Conservation (phyloP, 2,888 invertebrate species). For the Plebejus argus region DNA sequence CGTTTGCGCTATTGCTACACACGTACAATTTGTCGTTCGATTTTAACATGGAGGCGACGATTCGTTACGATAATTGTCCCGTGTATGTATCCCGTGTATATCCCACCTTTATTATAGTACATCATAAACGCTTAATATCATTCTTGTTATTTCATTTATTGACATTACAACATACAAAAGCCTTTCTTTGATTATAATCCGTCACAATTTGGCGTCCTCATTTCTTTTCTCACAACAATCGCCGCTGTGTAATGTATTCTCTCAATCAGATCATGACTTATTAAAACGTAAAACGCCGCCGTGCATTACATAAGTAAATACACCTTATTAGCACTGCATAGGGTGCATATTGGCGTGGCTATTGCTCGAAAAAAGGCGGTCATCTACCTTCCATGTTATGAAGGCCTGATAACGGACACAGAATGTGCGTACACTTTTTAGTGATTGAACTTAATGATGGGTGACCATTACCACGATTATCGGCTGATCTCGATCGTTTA, state of each 20-base stretch:
- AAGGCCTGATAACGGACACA: conserved; percentile 60
- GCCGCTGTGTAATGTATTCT: conserved; percentile 35
- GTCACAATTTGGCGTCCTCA: conserved; percentile 2
- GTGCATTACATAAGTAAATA: conserved; percentile 17
- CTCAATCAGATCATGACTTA: conserved; percentile 41
- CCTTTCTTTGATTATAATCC: not conserved
- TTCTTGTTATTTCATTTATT: not conserved
- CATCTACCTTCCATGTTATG: conserved; percentile 62
- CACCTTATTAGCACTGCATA: conserved; percentile 37
- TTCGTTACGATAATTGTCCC: too few species aligned
- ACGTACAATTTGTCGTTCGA: too few species aligned
- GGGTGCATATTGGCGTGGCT: conserved; percentile 39
- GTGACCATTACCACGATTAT: not conserved
- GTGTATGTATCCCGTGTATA: too few species aligned
- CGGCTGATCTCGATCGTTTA: not conserved
- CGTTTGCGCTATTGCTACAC: too few species aligned
- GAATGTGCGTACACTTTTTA: conserved; percentile 40
- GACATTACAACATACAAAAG: not conserved
- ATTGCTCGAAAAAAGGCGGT: conserved; percentile 53
- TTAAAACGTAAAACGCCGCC: conserved; percentile 38
- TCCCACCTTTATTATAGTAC: not conserved
- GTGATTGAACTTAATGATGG: conserved; percentile 17
- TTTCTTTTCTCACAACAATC: conserved; percentile 25
- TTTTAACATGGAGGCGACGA: too few species aligned
- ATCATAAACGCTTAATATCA: not conserved